These are phyloP conservation scores for Cryptomyrus ogoouensis DNA, from an alignment of 2,113 vertebrate species.

Conservation along the genomic window DNA sequence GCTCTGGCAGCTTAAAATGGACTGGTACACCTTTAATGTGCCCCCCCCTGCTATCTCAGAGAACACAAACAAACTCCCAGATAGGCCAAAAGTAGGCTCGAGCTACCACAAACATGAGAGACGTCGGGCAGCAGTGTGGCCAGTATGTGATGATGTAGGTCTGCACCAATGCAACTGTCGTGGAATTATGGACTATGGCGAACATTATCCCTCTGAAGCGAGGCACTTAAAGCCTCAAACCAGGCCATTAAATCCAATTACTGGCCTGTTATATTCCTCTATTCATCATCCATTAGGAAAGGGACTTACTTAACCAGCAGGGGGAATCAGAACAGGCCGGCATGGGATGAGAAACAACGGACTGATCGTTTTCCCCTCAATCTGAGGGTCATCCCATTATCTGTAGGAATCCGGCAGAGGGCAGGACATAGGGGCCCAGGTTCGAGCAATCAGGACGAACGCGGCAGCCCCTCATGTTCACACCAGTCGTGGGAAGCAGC, in stretches of 20 bases:
- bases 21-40: neutral
- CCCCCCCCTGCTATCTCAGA: neutral
- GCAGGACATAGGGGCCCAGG: neutral
- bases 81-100: neutral
- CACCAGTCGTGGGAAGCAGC: neutral
- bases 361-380: neutral
- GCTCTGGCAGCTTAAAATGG: neutral
- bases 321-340: neutral
- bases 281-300: conserved; percentile 6
- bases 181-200: neutral
- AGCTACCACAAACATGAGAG: neutral
- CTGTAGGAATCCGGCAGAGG: neutral
- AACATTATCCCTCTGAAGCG: neutral
- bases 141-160: neutral
- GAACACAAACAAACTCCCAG: neutral
- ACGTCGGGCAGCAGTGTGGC: neutral
- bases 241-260: conserved; percentile 16
- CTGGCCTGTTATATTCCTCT: neutral
- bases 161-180: neutral
- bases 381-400: conserved; percentile 15
- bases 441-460: too few species aligned
- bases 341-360: neutral
- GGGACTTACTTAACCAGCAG: neutral
- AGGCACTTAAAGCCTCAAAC: neutral
- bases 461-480: neutral